phyloP scores from a whole-genome alignment of 2,113 vertebrate species.

The Bombycilla garrulus region DNA sequence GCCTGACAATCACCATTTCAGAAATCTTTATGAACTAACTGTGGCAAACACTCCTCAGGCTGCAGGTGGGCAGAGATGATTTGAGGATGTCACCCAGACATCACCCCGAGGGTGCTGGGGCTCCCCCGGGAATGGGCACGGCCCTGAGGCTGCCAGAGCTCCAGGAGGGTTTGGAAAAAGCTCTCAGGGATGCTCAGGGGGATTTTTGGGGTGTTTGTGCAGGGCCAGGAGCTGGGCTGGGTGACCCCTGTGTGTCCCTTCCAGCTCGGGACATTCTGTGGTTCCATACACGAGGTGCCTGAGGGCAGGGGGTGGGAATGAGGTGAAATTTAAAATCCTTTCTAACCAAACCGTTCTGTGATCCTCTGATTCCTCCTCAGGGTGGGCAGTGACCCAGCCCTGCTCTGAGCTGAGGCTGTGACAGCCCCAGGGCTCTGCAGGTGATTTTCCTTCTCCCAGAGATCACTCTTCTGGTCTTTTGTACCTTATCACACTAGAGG shows the following conservation, averaged over 20 bases:
- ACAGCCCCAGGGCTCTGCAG: neutral
- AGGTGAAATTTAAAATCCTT: neutral
- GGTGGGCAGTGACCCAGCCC: neutral
- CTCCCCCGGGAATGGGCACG: neutral
- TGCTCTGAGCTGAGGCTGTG: neutral
- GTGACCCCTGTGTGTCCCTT: neutral
- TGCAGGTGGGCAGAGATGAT: neutral
- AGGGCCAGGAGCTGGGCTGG: neutral
- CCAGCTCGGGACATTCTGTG: neutral
- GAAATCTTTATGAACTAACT: neutral
- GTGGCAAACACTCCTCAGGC: neutral
- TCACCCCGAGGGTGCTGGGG: neutral
- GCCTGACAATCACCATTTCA: neutral
- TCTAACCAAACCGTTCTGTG: neutral
- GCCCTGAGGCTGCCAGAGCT: neutral
- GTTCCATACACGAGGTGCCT: neutral
- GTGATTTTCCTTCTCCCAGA: neutral
- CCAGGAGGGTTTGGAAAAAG: fast-evolving
- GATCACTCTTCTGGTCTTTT: neutral
- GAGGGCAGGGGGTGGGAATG: neutral
- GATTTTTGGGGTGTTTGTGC: neutral
- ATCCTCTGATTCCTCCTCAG: neutral
- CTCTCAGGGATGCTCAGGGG: neutral
- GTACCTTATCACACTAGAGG: fast-evolving
- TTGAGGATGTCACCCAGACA: neutral